A percentile compares a stretch with the other conserved stretches of the same genome.
phyloP scores from a whole-genome alignment of 2,888 invertebrate species.

The Xylocampa areola region DNA sequence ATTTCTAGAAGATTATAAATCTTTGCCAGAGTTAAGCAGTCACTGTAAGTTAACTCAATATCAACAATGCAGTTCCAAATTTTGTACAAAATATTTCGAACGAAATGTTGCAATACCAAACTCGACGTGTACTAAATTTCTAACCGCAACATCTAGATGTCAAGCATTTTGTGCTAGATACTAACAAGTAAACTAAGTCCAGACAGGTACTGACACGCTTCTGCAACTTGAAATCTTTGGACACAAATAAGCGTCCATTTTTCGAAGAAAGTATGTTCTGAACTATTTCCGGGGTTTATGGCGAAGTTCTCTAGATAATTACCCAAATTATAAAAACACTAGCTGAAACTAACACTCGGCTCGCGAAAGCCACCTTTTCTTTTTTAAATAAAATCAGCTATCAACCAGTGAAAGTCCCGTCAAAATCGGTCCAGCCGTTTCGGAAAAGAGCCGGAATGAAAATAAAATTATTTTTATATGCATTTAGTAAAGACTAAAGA shows the following conservation, averaged over 20 bases:
- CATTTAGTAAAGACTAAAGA: too few species aligned
- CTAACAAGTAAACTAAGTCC: constrained; percentile 20
- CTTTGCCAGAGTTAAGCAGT: not conserved
- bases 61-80: not conserved
- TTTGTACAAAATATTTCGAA: constrained; percentile 24
- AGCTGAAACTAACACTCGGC: too few species aligned
- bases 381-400: too few species aligned
- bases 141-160: constrained; percentile 20
- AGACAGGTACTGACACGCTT: constrained; percentile 8
- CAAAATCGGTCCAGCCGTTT: too few species aligned
- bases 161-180: constrained; percentile 23
- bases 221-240: constrained; percentile 15
- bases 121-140: constrained; percentile 3
- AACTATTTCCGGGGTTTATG: too few species aligned
- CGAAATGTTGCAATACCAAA: constrained; percentile 16
- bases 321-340: too few species aligned
- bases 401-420: too few species aligned
- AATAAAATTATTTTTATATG: too few species aligned
- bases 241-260: constrained; percentile 27
- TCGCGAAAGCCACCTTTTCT: too few species aligned
- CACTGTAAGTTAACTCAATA: not conserved
- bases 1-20: not conserved
- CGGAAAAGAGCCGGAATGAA: too few species aligned
- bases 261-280: constrained; percentile 2
- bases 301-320: too few species aligned